A percentile compares a stretch with the other conserved stretches of the same genome.
phyloP scores from a whole-genome alignment of 92 coral and sea anemone genomes.

The Anthopleura xanthogrammica region DNA sequence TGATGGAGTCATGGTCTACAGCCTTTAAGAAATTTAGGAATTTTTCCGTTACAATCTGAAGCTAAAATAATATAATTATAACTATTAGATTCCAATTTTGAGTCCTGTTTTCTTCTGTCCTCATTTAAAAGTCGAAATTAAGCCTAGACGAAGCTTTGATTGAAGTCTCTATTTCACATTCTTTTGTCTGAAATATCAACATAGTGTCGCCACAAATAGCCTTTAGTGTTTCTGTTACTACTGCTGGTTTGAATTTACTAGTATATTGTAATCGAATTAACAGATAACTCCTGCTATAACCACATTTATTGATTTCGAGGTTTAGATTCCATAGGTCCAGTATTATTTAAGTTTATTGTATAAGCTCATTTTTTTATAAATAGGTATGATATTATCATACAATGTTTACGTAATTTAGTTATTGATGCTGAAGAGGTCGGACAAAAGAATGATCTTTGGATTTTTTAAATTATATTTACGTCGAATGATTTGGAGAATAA shows the following conservation, averaged over 20 bases:
- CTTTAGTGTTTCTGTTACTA: background rate
- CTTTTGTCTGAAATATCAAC: background rate
- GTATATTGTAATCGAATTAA: background rate
- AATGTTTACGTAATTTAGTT: too few relatives aligned
- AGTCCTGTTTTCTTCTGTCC: background rate
- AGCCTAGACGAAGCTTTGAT: too few relatives aligned
- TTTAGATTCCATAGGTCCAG: too few relatives aligned
- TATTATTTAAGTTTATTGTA: too few relatives aligned
- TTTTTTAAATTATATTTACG: too few relatives aligned
- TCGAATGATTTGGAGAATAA: too few relatives aligned
- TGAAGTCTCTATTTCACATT: background rate
- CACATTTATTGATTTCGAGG: too few relatives aligned
- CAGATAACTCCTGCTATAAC: too few relatives aligned
- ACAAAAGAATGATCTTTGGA: too few relatives aligned
- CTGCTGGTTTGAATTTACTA: background rate
- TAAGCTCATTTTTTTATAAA: too few relatives aligned
- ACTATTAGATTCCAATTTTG: background rate
- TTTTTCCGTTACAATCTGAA: background rate
- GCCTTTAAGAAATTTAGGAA: background rate
- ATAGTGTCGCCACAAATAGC: background rate
- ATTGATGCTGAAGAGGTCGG: too few relatives aligned
- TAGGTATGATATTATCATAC: too few relatives aligned
- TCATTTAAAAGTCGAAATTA: background rate
- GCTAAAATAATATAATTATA: background rate
- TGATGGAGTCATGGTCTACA: background rate